A percentile compares a stretch with the other conserved stretches of the same genome.
phyloP scores from a whole-genome alignment of 1,140 invertebrate species.

The Cydia fagiglandana region DNA sequence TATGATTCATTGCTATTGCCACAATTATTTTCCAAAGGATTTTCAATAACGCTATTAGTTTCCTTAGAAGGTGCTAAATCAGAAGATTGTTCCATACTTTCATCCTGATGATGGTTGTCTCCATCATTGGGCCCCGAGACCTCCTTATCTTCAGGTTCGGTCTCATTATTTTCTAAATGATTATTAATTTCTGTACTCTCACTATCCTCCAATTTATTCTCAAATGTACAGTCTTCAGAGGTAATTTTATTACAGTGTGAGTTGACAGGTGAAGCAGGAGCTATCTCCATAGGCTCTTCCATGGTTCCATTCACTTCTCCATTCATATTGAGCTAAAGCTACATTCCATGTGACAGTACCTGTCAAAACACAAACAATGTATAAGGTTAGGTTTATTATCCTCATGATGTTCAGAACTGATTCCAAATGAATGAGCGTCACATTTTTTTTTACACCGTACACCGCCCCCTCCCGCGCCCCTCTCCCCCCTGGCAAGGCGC shows the following conservation, averaged over 20 bases:
- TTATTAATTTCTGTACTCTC: constrained; percentile 40
- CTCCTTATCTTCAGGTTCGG: constrained; percentile 24
- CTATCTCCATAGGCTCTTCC: constrained; percentile 51
- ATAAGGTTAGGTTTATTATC: constrained; percentile 57
- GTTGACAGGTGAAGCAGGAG: constrained; percentile 38
- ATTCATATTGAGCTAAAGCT: constrained; percentile 61
- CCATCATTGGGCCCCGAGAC: constrained; percentile 34
- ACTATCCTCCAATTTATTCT: constrained; percentile 41
- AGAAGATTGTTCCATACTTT: constrained; percentile 21
- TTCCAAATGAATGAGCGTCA: constrained; percentile 54
- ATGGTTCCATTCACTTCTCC: constrained; percentile 62
- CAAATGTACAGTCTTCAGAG: constrained; percentile 38
- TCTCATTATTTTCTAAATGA: constrained; percentile 37
- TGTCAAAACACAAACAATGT: constrained; percentile 56
- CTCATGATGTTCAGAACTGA: constrained; percentile 44
- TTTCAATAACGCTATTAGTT: constrained; percentile 35
- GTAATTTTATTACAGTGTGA: constrained; percentile 30
- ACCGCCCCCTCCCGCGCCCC: constrained; percentile 52
- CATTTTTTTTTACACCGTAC: constrained; percentile 67
- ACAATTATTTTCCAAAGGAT: constrained; percentile 39
- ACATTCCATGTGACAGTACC: constrained; percentile 60
- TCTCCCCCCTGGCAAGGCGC: constrained; percentile 61
- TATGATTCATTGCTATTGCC: constrained; percentile 49
- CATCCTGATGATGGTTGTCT: constrained; percentile 13
- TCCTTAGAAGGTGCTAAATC: constrained; percentile 36